These are phyloP conservation scores for Drymonia ruficornis DNA, from an alignment of 2,888 invertebrate species.

Conservation along the genomic window DNA sequence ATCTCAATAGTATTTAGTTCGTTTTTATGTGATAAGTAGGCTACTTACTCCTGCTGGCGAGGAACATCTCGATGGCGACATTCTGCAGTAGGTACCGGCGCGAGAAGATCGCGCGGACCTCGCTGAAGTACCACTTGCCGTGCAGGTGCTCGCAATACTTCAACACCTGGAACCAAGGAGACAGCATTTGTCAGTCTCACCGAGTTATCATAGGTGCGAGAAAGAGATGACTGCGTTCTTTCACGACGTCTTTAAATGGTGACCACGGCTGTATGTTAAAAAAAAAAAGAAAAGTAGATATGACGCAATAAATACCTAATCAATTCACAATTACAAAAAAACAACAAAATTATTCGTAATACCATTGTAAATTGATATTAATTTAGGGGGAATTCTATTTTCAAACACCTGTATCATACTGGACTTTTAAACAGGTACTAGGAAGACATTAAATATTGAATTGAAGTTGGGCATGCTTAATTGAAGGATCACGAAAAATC, in stretches of 20 bases:
- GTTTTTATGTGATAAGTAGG: no score
- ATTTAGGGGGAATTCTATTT: no score
- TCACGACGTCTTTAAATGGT: no score
- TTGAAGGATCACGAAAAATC: neutral
- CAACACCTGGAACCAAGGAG: slow-evolving; percentile 88
- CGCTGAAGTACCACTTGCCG: slow-evolving; percentile 99
- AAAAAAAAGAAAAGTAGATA: no score
- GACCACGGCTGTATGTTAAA: no score
- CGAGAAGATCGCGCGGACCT: slow-evolving; percentile 99
- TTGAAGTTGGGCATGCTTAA: neutral
- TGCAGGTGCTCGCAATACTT: slow-evolving; percentile 99
- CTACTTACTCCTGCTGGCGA: slow-evolving; percentile 98
- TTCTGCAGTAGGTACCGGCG: slow-evolving; percentile 98
- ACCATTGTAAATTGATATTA: no score
- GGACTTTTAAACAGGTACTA: no score
- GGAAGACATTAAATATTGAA: neutral
- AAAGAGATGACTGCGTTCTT: neutral
- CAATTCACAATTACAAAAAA: no score
- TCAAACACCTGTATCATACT: no score
- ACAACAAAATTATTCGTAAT: no score
- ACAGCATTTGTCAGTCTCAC: neutral
- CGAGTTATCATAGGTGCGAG: neutral
- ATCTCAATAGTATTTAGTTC: no score
- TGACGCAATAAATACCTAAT: no score
- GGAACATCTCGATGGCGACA: slow-evolving; percentile 98